These are phyloP conservation scores for Urocyon cinereoargenteus DNA, from an alignment of 2,797 vertebrate species.

Conservation along the genomic window DNA sequence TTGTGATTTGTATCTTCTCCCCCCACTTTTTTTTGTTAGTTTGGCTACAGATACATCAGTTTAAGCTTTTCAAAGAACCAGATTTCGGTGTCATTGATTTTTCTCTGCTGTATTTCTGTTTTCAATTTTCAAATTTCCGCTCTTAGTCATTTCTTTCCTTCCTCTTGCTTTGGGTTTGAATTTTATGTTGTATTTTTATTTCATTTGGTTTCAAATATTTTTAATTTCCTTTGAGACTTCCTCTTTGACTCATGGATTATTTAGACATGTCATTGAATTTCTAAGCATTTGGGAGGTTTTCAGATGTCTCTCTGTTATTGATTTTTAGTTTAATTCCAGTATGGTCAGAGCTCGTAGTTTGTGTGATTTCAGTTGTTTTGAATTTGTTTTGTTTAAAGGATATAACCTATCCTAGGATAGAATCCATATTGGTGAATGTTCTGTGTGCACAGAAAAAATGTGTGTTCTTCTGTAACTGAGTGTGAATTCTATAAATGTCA, in stretches of 20 bases:
- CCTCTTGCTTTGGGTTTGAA: conserved; percentile 23
- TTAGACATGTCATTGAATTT: background rate
- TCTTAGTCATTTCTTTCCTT: background rate
- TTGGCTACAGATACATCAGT: background rate
- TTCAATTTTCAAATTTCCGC: background rate
- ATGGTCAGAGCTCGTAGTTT: background rate
- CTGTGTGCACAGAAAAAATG: background rate
- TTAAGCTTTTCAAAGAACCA: background rate
- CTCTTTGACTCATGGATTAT: background rate
- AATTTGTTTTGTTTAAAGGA: background rate
- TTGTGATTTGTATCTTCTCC: background rate
- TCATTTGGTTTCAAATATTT: background rate
- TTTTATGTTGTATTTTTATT: conserved; percentile 14
- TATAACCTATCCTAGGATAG: background rate
- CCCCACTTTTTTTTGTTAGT: background rate
- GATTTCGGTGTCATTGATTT: conserved; percentile 8
- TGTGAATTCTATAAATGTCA: background rate
- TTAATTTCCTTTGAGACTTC: background rate
- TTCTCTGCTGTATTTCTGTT: background rate
- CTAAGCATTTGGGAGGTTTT: background rate
- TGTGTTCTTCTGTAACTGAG: background rate
- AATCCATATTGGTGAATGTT: background rate
- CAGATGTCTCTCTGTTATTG: background rate
- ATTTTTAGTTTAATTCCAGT: conserved; percentile 26
- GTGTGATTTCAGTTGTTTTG: background rate